These are phyloP conservation scores for Oenanthe oenanthe DNA, from an alignment of 2,113 vertebrate species.

Conservation along the genomic window DNA sequence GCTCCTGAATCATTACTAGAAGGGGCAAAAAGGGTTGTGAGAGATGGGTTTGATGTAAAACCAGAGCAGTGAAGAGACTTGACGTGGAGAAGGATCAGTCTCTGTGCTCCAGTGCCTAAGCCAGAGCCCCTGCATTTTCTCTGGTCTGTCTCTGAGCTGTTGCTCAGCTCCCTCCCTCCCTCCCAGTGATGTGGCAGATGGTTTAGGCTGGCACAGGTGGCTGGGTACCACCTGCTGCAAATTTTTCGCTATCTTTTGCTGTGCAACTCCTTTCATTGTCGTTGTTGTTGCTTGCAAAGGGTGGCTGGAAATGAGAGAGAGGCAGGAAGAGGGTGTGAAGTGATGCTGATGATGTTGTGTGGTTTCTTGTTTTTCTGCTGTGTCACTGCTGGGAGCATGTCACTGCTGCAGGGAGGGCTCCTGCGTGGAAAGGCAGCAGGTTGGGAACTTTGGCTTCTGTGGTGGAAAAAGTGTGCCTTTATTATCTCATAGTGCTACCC, in stretches of 20 bases:
- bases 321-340: background rate
- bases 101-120: background rate
- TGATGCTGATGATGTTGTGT: background rate
- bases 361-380: background rate
- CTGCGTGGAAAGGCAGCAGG: background rate
- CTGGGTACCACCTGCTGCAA: conserved; percentile 22
- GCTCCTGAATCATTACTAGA: background rate
- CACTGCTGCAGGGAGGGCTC: background rate
- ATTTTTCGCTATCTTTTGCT: background rate
- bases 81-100: background rate
- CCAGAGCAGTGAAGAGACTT: background rate
- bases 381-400: background rate
- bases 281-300: background rate
- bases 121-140: background rate
- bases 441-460: background rate
- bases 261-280: background rate
- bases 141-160: background rate
- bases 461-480: background rate
- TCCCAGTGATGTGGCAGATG: conserved; percentile 36
- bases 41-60: background rate
- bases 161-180: background rate
- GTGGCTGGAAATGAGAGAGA: background rate
- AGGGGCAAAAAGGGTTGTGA: background rate
- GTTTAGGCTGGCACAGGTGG: conserved; percentile 1
- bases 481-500: background rate